Evolutionary conservation across 2,888 invertebrate species (phyloP).

Genomic region (Rhyacophila evoluta): DNA sequence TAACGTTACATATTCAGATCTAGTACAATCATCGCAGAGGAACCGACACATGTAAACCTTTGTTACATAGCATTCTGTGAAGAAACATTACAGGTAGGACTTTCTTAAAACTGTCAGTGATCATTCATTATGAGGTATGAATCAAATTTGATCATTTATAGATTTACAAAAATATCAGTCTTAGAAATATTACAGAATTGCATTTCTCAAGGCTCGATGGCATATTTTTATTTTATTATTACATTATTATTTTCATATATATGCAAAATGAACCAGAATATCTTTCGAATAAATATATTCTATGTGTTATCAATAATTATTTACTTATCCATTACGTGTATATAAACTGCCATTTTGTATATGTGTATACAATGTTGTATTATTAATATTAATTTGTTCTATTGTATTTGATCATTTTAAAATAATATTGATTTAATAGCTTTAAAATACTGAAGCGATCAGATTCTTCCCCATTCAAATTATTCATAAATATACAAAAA

Average conservation of each 20-base stretch:
- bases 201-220: slow-evolving; percentile 24
- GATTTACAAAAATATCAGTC: slow-evolving; percentile 24
- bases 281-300: neutral
- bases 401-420: slow-evolving; percentile 17
- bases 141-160: slow-evolving; percentile 17
- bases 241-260: slow-evolving; percentile 1
- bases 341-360: neutral
- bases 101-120: neutral
- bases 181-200: slow-evolving; percentile 24
- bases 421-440: neutral
- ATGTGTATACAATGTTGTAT: slow-evolving; percentile 3
- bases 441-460: neutral
- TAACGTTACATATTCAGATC: neutral
- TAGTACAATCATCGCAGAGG: neutral
- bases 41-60: neutral
- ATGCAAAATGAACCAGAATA: slow-evolving; percentile 15
- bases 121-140: slow-evolving; percentile 6
- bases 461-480: too few relatives aligned
- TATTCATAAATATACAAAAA: neutral
- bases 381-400: slow-evolving; percentile 13
- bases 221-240: neutral
- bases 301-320: neutral
- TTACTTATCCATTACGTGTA: slow-evolving; percentile 5
- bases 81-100: neutral
- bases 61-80: neutral